Base-by-base conservation (phyloP, 2,888 invertebrate genomes). In the Lysandra bellargus region DNA sequence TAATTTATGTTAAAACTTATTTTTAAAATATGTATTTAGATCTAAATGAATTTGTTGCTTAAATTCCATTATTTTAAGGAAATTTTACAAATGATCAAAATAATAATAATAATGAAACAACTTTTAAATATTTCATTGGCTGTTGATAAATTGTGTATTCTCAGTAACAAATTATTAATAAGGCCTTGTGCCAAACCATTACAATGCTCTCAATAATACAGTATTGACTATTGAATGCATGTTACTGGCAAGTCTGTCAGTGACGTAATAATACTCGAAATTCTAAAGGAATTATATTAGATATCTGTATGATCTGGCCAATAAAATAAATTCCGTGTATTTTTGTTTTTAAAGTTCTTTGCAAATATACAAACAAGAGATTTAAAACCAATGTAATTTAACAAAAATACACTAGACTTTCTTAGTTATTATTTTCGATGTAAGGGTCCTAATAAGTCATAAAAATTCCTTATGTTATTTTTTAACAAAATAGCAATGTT, bases 1-100 rank as follows among this genome's bases (percentile, higher is more conserved):
- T 53, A 78, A 80, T 82, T 81, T 80, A 57, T 81, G 81, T 80
- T 82, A 80, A 44, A 49, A 80, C 80, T 80, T 81, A 81, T 74
- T 74, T 74, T 61, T n/a, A 57, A 57, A 57, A 57, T 14, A 14
- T 57, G 57, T 57, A 57, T 57, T 57, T 57, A 57, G 57, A 57
- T 57, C 4, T 57, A 57, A 61, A 61, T 61, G 0, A 61, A 60
- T 53, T 53, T 53, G 4, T 53, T 53, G 53, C 53, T 14, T 14
- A 53, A 53, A 17, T 53, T 53, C 60, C 17, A n/a, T 60, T 60
- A 6, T 64, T 64, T 61, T n/a, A 23, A 7, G 23, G 30, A 6
- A 64, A 64, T 30, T 23, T 64, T 64, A 30, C 9, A 64, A 23
- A 23, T 23, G 7, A 61, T 44, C 44, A 60, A 7, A 61, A 23